Conservation (phyloP, 2,888 invertebrate species). For the Pammene fasciana region DNA sequence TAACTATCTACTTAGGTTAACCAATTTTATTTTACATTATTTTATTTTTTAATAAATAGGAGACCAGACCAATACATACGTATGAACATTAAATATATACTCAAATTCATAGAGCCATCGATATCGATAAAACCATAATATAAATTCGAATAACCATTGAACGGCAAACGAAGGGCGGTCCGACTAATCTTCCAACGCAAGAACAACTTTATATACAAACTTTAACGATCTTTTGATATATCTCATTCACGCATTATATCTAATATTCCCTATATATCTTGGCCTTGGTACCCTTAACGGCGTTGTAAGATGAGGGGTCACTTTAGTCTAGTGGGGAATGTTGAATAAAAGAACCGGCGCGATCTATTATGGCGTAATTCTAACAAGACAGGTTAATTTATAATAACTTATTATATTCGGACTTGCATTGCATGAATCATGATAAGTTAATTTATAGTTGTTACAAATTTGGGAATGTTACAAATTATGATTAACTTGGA, state of each 20-base stretch:
- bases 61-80: too few relatives aligned
- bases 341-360: slow-evolving; percentile 2
- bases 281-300: neutral
- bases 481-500: neutral
- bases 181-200: slow-evolving; percentile 12
- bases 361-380: slow-evolving; percentile 29
- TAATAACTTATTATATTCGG: slow-evolving; percentile 15
- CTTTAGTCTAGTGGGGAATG: neutral
- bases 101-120: too few relatives aligned
- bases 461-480: slow-evolving; percentile 8
- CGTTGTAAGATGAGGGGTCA: neutral
- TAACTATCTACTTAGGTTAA: too few relatives aligned
- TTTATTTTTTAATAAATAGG: too few relatives aligned
- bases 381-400: slow-evolving; percentile 32
- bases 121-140: slow-evolving; percentile 44
- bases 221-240: slow-evolving; percentile 25
- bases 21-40: too few relatives aligned
- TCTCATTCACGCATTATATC: neutral
- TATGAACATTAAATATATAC: too few relatives aligned
- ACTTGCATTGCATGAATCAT: slow-evolving; percentile 21
- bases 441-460: slow-evolving; percentile 9
- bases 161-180: slow-evolving; percentile 63
- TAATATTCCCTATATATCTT: too few relatives aligned
- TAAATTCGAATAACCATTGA: slow-evolving; percentile 48
- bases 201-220: slow-evolving; percentile 30